Evolutionary conservation across 2,797 vertebrate species (phyloP).

Genomic region (Holocentrus rufus): DNA sequence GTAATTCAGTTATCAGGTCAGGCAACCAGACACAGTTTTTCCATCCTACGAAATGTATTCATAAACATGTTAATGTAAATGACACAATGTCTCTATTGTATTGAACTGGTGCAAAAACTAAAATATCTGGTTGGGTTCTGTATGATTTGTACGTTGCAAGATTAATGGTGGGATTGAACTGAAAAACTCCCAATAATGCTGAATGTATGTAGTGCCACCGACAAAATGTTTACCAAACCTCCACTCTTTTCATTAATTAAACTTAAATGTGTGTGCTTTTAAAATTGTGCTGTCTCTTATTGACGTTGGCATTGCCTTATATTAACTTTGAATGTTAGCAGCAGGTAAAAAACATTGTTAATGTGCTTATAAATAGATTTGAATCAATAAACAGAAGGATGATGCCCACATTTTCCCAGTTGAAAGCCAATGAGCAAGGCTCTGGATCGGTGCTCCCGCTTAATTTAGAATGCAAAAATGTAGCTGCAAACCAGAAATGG

Average conservation of each 20-base stretch:
- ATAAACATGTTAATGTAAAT: constrained; percentile 81
- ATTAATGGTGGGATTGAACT: constrained; percentile 80
- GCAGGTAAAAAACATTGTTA: no score
- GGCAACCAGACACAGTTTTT: constrained; percentile 62
- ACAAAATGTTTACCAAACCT: constrained; percentile 87
- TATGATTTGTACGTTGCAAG: constrained; percentile 75
- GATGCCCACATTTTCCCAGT: no score
- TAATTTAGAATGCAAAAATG: no score
- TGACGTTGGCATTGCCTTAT: constrained; percentile 5
- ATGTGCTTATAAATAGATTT: no score
- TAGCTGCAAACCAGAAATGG: no score
- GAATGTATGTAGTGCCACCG: constrained; percentile 87
- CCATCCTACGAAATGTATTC: constrained; percentile 79
- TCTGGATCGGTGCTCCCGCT: no score
- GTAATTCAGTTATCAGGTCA: constrained; percentile 70
- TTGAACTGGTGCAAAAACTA: constrained; percentile 78
- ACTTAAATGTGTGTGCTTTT: constrained; percentile 86
- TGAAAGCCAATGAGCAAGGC: no score
- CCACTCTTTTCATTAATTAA: constrained; percentile 88
- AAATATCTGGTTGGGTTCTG: constrained; percentile 71
- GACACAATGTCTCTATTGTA: constrained; percentile 81
- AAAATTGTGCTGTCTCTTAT: constrained; percentile 51
- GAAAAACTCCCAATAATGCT: constrained; percentile 83
- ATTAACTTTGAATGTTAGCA: no score
- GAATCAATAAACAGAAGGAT: no score